Base-by-base conservation (phyloP, 1,140 invertebrate species). In the Proales similis region DNA sequence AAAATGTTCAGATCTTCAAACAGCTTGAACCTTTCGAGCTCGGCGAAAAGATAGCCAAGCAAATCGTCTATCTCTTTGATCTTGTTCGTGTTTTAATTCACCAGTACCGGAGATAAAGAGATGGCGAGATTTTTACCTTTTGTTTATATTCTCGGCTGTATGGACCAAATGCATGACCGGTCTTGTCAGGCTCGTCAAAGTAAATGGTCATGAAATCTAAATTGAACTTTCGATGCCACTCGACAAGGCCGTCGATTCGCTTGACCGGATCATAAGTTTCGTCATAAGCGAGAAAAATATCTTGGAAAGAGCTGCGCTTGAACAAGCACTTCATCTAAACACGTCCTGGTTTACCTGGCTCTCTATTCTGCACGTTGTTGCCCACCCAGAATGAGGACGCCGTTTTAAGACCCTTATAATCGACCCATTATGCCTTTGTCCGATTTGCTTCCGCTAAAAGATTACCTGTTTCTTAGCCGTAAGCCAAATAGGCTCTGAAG, bases 141-240 rank as follows among this genome's bases (percentile, higher is more conserved):
- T 26, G 11, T 24, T 26, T 39, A 9, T 19, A 38, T 64, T 63
- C 47, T 26, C 30, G 29, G 32, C 24, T 32, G 24, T 62, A 42
- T 5, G 57, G 57, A 3, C 57, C 57, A 46, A 6, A 62, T 7
- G 14, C 27, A 65, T 78, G 74, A 6, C 75, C 82, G 51, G 79
- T 72, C 5, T 72, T 70, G 71, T 87, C 85, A 2, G 85, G 85
- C 68, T 86, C 81, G 67, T 86, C 81, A 67, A 86, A 82, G 67
- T 87, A 87, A n/a, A 85, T 57, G 67, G 82, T 78, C 4, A 84
- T 78, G 53, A 85, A 75, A 53, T 71, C 63, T 4, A 65, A 26
- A 22, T 65, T 27, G 49, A 62, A 4, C 74, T 83, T 82, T 14
- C 78, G 81, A 45, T 86, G 77, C 83, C 84, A 85, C 3, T 77